Percentiles rank a stretch among this genome's conserved stretches.
Evolutionary conservation across 2,888 invertebrate species (phyloP).

Genomic region (Euplexia lucipara): DNA sequence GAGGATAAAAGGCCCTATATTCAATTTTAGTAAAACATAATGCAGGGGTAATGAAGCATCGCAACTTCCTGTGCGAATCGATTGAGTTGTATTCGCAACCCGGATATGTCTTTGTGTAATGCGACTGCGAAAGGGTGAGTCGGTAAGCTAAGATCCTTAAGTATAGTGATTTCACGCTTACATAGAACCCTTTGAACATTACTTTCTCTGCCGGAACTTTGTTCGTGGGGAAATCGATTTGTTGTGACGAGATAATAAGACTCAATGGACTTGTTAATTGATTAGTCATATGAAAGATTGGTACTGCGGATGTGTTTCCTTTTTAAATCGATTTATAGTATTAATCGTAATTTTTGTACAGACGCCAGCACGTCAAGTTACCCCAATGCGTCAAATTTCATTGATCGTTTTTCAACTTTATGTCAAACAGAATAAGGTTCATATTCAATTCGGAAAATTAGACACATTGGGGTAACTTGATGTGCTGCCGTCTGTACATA

Average conservation of each 20-base stretch:
- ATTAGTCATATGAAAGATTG: constrained; percentile 21
- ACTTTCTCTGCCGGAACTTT: constrained; percentile 51
- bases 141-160: constrained; percentile 64
- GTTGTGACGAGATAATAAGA: constrained; percentile 15
- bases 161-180: constrained; percentile 74
- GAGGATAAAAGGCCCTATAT: constrained; percentile 75
- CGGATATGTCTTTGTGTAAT: constrained; percentile 85
- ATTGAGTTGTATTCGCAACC: constrained; percentile 85
- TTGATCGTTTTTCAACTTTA: too few species aligned
- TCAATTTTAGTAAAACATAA: constrained; percentile 75
- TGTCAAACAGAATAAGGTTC: too few species aligned
- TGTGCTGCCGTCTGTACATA: too few species aligned
- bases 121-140: constrained; percentile 84
- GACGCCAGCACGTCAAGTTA: too few species aligned
- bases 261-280: constrained; percentile 36
- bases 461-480: too few species aligned
- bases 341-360: too few species aligned
- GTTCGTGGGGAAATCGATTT: constrained; percentile 68
- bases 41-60: constrained; percentile 84
- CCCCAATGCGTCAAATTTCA: too few species aligned
- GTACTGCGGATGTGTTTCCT: constrained; percentile 24
- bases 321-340: constrained; percentile 15
- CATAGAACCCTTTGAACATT: constrained; percentile 59
- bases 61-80: constrained; percentile 82
- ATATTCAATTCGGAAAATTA: too few species aligned